Conservation (phyloP, 2,113 vertebrate species). For the Onychorhynchus coronatus region DNA sequence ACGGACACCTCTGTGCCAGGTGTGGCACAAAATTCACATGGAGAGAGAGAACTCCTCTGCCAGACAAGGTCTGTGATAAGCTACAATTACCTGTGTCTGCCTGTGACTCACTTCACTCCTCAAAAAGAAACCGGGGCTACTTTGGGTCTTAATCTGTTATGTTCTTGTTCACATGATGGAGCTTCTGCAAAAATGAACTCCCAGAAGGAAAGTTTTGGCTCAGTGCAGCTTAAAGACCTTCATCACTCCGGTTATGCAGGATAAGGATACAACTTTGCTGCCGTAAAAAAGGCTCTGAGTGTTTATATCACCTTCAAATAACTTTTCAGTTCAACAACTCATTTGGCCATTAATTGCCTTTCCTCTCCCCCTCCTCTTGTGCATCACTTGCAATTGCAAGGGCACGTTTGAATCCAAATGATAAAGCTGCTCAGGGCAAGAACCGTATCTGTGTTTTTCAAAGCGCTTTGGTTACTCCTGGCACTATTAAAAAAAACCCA, state of each 20-base stretch:
- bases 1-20: background rate
- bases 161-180: background rate
- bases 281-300: background rate
- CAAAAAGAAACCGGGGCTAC: background rate
- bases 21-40: background rate
- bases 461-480: slow-evolving; percentile 36
- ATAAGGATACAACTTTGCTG: background rate
- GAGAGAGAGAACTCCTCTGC: background rate
- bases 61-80: background rate
- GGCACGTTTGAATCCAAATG: background rate
- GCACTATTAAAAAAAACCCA: background rate
- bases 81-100: background rate
- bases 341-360: slow-evolving; percentile 48
- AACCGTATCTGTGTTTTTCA: background rate
- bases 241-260: background rate
- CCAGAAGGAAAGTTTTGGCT: background rate
- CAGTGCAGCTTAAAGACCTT: background rate
- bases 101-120: background rate
- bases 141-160: background rate
- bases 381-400: background rate
- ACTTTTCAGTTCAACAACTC: slow-evolving; percentile 31
- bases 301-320: slow-evolving; percentile 29
- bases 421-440: slow-evolving; percentile 48
- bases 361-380: background rate
- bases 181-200: background rate